phyloP scores from a whole-genome alignment of 2,888 invertebrate genomes.

The Sphaerophoria rueppellii region DNA sequence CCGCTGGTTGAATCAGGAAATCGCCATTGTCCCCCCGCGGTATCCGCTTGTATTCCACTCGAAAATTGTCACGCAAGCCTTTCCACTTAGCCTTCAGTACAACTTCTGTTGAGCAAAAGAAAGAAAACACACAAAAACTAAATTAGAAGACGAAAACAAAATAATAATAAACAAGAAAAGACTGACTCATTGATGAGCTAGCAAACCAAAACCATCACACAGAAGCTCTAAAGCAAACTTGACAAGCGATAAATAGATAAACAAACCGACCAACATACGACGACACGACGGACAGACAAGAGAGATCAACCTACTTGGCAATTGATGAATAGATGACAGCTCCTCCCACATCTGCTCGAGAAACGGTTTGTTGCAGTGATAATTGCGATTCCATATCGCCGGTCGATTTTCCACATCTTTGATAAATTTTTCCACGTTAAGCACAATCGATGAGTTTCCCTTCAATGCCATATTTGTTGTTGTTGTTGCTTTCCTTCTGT shows the following conservation, averaged over 20 bases:
- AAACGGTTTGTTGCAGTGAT: conserved; percentile 82
- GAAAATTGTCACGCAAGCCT: conserved; percentile 82
- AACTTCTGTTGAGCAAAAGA: conserved; percentile 77
- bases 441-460: conserved; percentile 80
- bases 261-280: conserved; percentile 75
- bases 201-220: conserved; percentile 26
- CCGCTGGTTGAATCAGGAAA: conserved; percentile 80
- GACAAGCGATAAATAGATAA: conserved; percentile 13
- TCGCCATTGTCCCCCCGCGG: conserved; percentile 81
- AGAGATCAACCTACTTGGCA: conserved; percentile 78
- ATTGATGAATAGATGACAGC: conserved; percentile 79
- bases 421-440: conserved; percentile 82
- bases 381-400: conserved; percentile 82
- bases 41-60: conserved; percentile 82
- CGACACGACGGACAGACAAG: not conserved
- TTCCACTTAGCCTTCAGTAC: conserved; percentile 82
- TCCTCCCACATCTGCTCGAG: conserved; percentile 82
- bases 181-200: conserved; percentile 12
- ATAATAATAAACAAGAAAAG: not conserved
- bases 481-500: not conserved
- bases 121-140: conserved; percentile 12
- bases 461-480: conserved; percentile 79
- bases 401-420: conserved; percentile 81
- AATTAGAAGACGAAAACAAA: conserved; percentile 1
- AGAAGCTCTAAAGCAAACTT: not conserved